A percentile compares a stretch with the other conserved stretches of the same genome.
Conservation (phyloP, 92 coral and sea anemone species). For the Phenganax marumi region DNA sequence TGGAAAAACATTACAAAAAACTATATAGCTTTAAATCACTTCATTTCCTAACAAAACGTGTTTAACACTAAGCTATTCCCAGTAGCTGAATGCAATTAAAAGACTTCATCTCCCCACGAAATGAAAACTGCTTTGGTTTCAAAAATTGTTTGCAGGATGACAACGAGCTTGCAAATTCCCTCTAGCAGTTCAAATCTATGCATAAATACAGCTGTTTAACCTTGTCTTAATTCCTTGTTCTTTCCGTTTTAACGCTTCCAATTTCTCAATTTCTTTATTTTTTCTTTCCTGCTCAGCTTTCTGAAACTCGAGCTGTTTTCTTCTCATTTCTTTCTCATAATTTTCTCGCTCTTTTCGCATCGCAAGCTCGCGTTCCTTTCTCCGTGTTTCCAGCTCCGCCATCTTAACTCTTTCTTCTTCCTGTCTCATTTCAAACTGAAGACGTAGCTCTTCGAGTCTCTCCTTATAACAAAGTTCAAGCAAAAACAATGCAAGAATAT, state of each 20-base stretch:
- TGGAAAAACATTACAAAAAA: neutral
- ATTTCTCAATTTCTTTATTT: constrained; percentile 13
- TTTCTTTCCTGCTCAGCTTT: constrained; percentile 19
- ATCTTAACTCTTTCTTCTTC: constrained; percentile 56
- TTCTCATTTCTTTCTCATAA: constrained; percentile 14
- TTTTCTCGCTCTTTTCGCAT: constrained; percentile 33
- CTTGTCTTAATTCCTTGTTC: constrained; percentile 30
- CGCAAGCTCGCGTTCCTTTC: constrained; percentile 48
- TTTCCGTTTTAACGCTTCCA: constrained; percentile 17
- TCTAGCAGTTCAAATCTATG: too few relatives aligned
- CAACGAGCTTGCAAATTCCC: too few relatives aligned
- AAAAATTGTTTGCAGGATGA: too few relatives aligned
- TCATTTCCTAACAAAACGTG: neutral
- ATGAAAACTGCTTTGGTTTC: too few relatives aligned
- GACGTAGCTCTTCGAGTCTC: constrained; percentile 64
- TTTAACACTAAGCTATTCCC: too few relatives aligned
- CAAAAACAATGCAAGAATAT: too few relatives aligned
- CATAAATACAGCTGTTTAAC: neutral
- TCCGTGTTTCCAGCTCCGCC: constrained; percentile 47
- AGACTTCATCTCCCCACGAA: too few relatives aligned
- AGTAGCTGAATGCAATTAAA: too few relatives aligned
- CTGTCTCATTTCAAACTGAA: constrained; percentile 22
- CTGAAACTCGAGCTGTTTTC: neutral
- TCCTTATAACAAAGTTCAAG: constrained; percentile 33
- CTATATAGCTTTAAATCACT: neutral